Evolutionary conservation across 2,113 vertebrate species (phyloP).

Genomic region (Oxyruncus cristatus): DNA sequence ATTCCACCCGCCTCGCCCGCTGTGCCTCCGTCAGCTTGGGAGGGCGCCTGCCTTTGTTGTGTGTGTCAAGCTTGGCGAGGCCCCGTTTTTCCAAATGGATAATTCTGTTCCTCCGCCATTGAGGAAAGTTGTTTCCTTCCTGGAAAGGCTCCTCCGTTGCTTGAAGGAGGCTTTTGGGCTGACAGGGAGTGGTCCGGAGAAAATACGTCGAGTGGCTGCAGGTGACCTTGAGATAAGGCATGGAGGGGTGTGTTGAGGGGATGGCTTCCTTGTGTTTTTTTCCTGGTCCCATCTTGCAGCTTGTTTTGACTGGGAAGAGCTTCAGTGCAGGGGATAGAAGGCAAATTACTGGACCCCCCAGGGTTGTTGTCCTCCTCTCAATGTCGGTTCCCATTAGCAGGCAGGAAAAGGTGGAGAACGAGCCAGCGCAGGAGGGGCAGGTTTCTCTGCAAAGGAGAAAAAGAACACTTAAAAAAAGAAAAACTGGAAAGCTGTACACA

Average conservation of each 20-base stretch:
- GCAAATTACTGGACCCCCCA: neutral
- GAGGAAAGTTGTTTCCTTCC: constrained; percentile 22
- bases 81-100: constrained; percentile 33
- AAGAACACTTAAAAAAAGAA: neutral
- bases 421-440: fast-evolving
- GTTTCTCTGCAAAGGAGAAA: neutral
- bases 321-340: too few species aligned
- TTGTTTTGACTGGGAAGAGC: neutral
- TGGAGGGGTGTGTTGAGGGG: neutral
- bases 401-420: neutral
- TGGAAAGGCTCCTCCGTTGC: constrained; percentile 7
- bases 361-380: neutral
- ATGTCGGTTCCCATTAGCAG: fast-evolving
- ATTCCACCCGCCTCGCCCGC: neutral
- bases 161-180: neutral
- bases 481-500: neutral
- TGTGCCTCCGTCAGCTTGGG: neutral
- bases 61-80: constrained; percentile 19
- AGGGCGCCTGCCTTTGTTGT: constrained; percentile 39
- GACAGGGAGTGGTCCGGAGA: neutral
- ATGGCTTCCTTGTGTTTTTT: neutral
- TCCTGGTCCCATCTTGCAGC: neutral
- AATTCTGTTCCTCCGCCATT: neutral
- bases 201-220: neutral
- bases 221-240: constrained; percentile 14